Evolutionary conservation across 2,113 vertebrate species (phyloP), one percentile per base, ranked within the genome.

Genomic region (Ornithorhynchus anatinus): DNA sequence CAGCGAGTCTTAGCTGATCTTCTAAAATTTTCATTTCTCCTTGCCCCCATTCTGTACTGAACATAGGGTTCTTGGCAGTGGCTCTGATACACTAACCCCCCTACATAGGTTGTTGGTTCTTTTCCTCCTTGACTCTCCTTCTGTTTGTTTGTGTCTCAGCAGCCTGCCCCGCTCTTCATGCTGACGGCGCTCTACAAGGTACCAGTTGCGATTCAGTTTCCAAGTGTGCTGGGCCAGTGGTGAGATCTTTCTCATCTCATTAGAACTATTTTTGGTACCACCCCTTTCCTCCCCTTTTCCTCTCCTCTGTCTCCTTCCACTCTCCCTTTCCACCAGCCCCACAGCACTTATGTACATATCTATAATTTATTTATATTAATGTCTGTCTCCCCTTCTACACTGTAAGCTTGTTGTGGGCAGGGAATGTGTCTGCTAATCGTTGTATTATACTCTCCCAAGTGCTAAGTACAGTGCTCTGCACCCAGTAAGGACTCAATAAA

Each of bases 131-230:
- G 13, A n/a, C n/a, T 27, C 51, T 51, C 2, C 8, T 5, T 7
- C 15, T 13, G 0, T 57, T 69, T 25, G 5, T 8, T 68, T 47
- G 22, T 67, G 7, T 53, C 58, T 36, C 67, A 69, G 71, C 89
- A 88, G 89, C 79, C 61, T 93, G 92, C 32, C 92, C 89, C 1
- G 39, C 29, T 40, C 86, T 92, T 31, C 51, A 52, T 67, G 8
- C 1, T 0, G 3, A 86, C 8, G 47, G 85, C 35, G 73, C 86
- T 42, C 0, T 43, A 10, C 50, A 75, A 92, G 92, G 92, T 93
- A 51, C 6, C 29, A 23, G 31, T 1, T 17, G 19, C 43, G 15
- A 39, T 23, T 44, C 51, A 12, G 23, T 2, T n/a, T 35, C 12
- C 22, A 13, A 1, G 4, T n/a, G 14, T 38, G 63, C 58, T 45